Evolutionary conservation across 2,113 vertebrate species (phyloP), one percentile per base, ranked within the genome.

Genomic region (Poecilia latipinna): DNA sequence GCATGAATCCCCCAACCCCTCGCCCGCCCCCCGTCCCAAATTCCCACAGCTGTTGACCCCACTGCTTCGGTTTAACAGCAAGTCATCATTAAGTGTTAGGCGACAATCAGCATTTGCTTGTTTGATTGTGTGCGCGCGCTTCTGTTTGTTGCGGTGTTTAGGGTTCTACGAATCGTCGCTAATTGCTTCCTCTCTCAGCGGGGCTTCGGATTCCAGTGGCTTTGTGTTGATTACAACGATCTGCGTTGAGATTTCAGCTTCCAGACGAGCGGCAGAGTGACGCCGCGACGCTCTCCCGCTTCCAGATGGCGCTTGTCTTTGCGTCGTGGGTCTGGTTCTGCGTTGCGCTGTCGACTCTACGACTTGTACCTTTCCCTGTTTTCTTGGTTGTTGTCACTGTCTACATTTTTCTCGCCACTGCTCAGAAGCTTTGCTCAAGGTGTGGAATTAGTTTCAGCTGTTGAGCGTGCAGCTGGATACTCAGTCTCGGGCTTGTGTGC

Each of bases 251-350:
- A 78, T 79, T 82, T 82, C 63, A 80, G 51, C 71, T 74, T 77
- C 72, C 57, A 73, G 60, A 29, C 44, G 32, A 61, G 32, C 60
- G 71, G n/a, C 72, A 42, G 51, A 12, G 39, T 66, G 68, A 80
- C 5, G 22, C 28, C 26, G 35, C 0, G 61, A 77, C 44, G 7
- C 69, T 69, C 66, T 74, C 54, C 26, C 26, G 62, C 72, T 82
- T 81, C 83, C 90, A 91, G 83, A 90, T 86, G 86, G 86, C 86
- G 79, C 78, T 90, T 77, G 71, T 88, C 68, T 83, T 78, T 15
- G 63, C 54, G 48, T 61, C 77, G 79, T 33, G 78, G 75, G 70
- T 88, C 39, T 42, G 67, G 57, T 61, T 68, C 54, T 35, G 68
- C 61, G 39, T 33, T 44, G 74, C 74, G 76, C 84, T 83, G 76